Percentiles rank a stretch among this genome's conserved stretches.
Conservation (phyloP, 2,113 vertebrate genomes). For the Hemicordylus capensis region DNA sequence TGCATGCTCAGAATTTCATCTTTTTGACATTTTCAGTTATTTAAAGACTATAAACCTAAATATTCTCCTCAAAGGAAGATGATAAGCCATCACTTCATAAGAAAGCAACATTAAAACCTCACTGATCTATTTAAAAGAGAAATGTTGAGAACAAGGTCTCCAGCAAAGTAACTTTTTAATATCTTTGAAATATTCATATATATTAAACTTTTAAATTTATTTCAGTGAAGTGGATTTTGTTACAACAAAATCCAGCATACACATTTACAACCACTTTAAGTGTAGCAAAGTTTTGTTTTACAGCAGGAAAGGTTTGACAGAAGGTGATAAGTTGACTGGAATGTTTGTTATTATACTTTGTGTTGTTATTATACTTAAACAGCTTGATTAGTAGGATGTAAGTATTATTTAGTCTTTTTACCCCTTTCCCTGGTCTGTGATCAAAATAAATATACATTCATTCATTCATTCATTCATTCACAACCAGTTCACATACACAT, state of each 20-base stretch:
- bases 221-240: neutral
- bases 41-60: slow-evolving; percentile 1
- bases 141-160: neutral
- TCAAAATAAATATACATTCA: too few species aligned
- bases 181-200: too few species aligned
- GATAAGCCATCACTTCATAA: slow-evolving; percentile 1
- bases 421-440: too few species aligned
- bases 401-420: too few species aligned
- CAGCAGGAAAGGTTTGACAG: too few species aligned
- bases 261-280: too few species aligned
- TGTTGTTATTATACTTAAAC: too few species aligned
- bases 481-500: neutral
- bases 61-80: slow-evolving; percentile 18
- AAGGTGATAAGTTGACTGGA: too few species aligned
- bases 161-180: neutral
- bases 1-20: slow-evolving; percentile 8
- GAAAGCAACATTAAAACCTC: neutral
- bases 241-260: neutral
- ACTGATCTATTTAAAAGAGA: neutral
- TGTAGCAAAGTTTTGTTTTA: too few species aligned
- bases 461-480: too few species aligned
- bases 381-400: too few species aligned
- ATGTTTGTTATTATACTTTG: too few species aligned
- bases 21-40: slow-evolving; percentile 24
- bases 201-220: neutral